Base-by-base conservation (phyloP, 2,888 invertebrate species). In the Sesia bembeciformis region DNA sequence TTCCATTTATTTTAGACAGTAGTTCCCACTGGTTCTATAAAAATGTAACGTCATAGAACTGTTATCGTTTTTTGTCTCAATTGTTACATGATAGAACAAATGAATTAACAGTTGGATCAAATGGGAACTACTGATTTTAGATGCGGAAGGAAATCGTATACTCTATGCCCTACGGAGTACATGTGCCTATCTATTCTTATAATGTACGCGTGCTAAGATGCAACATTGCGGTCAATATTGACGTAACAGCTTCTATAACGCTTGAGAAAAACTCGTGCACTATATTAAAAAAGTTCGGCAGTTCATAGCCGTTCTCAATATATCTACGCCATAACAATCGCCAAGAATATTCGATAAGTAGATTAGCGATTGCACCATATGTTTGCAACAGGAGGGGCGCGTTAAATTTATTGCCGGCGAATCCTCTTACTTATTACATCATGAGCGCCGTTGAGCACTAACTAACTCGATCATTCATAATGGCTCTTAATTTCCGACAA, bases 341-440 rank as follows among this genome's bases (percentile, higher is more conserved):
- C 46, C 46, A 46, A 46, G 23, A 63, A 64, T 64, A 64, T 65
- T 56, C 62, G 61, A 65, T 70, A 73, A 74, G 70, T 73, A 66
- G 66, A 77, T 76, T 77, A 77, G 68, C 64, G 66, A 72, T 70
- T 73, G 76, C 71, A 71, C 67, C 83, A 78, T 80, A 78, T 81
- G 84, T 72, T 68, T 58, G 63, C 65, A 78, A 74, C 74, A 75
- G 70, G 68, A 76, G 76, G 80, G 79, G 76, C 60, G 66, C 61
- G 68, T 62, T 62, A 66, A 77, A 80, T 78, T 77, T 78, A 80
- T 75, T 71, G 73, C 68, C 62, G 56, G 59, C 63, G 67, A 77
- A 76, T 78, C 71, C 65, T 66, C 68, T 68, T 66, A 73, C 74
- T 80, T 80, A 81, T 80, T 80, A 72, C 76, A 75, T 74, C 75